These are phyloP conservation scores for Ondatra zibethicus DNA, from an alignment of 2,113 vertebrate genomes.

Conservation along the genomic window DNA sequence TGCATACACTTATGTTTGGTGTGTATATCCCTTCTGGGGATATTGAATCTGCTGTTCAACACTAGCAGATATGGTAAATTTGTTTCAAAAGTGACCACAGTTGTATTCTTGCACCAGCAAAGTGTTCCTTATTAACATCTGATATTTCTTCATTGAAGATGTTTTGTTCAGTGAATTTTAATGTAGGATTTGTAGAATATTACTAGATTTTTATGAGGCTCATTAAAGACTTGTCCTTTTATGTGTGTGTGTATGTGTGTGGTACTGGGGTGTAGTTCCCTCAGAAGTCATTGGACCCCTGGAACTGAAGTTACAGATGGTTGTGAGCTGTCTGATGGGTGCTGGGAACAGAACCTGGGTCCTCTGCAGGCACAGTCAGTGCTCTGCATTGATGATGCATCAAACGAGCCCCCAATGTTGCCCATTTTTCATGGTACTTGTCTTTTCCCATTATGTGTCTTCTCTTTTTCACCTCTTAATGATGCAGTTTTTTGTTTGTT, in stretches of 20 bases:
- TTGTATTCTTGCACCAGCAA: background rate
- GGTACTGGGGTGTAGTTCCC: background rate
- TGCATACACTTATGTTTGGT: background rate
- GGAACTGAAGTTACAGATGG: background rate
- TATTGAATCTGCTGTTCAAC: background rate
- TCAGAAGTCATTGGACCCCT: background rate
- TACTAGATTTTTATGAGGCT: background rate
- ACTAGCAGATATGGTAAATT: background rate
- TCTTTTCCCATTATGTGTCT: background rate
- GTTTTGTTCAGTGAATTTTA: background rate
- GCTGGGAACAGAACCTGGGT: background rate
- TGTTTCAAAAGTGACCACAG: background rate
- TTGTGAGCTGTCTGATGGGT: background rate
- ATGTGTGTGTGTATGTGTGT: background rate
- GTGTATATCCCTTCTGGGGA: background rate
- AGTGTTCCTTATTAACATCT: background rate
- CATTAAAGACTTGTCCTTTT: background rate
- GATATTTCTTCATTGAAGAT: constrained; percentile 20
- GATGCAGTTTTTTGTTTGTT: background rate
- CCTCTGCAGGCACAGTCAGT: background rate
- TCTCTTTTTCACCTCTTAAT: background rate
- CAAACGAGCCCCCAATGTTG: background rate
- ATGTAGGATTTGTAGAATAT: background rate
- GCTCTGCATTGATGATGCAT: background rate
- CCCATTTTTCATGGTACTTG: background rate